Conservation (phyloP, 2,113 vertebrate genomes). For the Rhinogobius similis region DNA sequence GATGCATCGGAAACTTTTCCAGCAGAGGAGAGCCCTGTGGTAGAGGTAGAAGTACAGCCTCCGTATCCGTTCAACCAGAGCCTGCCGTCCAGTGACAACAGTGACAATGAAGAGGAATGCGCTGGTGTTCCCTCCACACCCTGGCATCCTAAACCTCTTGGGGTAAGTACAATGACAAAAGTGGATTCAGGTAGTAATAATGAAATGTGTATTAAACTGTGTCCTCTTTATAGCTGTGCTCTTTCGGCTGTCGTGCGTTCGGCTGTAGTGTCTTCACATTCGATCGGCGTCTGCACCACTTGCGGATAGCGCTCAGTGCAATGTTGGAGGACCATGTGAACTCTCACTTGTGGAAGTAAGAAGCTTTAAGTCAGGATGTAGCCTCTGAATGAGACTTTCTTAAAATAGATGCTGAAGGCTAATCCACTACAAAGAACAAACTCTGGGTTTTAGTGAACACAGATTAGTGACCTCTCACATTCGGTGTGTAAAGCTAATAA, state of each 20-base stretch:
- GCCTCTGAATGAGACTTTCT: conserved; percentile 2
- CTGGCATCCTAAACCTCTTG: conserved; percentile 69
- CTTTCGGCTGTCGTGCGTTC: conserved; percentile 89
- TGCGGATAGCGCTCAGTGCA: conserved; percentile 87
- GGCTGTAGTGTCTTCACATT: conserved; percentile 90
- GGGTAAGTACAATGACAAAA: conserved; percentile 43
- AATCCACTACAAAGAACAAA: not conserved
- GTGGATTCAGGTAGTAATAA: not conserved
- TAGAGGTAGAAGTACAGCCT: conserved; percentile 65
- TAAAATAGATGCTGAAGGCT: conserved; percentile 4
- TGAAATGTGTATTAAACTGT: not conserved
- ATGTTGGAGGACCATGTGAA: conserved; percentile 92
- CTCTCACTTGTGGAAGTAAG: conserved; percentile 92
- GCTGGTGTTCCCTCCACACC: conserved; percentile 77
- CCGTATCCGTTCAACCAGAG: conserved; percentile 73
- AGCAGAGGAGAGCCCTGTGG: conserved; percentile 67
- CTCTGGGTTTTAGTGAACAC: not conserved
- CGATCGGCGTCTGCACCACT: conserved; percentile 88
- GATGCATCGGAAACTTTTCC: conserved; percentile 73
- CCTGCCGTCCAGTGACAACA: conserved; percentile 86
- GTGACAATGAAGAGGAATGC: conserved; percentile 87
- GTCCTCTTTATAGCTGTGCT: conserved; percentile 84
- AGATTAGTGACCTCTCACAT: conserved; percentile 2
- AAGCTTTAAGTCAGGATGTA: not conserved
- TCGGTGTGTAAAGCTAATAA: not conserved